A percentile compares a stretch with the other conserved stretches of the same genome.
Evolutionary conservation across 2,797 vertebrate species (phyloP).

Genomic region (Peromyscus melanophrys): DNA sequence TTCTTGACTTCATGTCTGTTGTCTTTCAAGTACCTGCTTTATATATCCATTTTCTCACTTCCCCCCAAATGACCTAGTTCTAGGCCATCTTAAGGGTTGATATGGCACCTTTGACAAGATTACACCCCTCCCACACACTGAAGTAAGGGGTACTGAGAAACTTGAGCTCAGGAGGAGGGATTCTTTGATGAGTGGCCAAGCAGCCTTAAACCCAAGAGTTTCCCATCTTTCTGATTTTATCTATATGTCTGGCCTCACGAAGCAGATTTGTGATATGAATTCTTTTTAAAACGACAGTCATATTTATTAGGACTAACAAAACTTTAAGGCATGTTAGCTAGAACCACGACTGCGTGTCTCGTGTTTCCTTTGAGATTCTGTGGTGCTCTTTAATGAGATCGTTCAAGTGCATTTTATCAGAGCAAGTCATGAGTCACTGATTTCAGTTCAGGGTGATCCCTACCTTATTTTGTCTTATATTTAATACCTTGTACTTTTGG

Average conservation of each 20-base stretch:
- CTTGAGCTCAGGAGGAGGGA: conserved; percentile 21
- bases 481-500: conserved; percentile 48
- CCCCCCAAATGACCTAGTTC: background rate
- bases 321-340: conserved; percentile 44
- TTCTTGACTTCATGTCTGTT: background rate
- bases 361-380: conserved; percentile 47
- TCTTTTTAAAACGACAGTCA: conserved; percentile 21
- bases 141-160: conserved; percentile 27
- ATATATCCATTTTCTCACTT: background rate
- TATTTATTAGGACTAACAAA: conserved; percentile 47
- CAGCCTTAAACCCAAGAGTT: background rate
- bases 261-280: background rate
- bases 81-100: background rate
- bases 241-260: background rate
- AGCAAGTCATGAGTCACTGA: conserved; percentile 62
- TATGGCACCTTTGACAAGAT: background rate
- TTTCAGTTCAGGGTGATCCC: conserved; percentile 45
- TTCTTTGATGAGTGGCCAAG: background rate
- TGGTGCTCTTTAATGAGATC: conserved; percentile 54
- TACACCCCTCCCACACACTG: background rate
- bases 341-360: conserved; percentile 61
- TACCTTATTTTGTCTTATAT: conserved; percentile 65
- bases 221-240: conserved; percentile 29
- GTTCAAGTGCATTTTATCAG: conserved; percentile 71
- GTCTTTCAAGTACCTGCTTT: conserved; percentile 30